Evolutionary conservation across 1,140 invertebrate genomes (phyloP), one percentile per base, ranked within the genome.

Genomic region (Apis dorsata): DNA sequence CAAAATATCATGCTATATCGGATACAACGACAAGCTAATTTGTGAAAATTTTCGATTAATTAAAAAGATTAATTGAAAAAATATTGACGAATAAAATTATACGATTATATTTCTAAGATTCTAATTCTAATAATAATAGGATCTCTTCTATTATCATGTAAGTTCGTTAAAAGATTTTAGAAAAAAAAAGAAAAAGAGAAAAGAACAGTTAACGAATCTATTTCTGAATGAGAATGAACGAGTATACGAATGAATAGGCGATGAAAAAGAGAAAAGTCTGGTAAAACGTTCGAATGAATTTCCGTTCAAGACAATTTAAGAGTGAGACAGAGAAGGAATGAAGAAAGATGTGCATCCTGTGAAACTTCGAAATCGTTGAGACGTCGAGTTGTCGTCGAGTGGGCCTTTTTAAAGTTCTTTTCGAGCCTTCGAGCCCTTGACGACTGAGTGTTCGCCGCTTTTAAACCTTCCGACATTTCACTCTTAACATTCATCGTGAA

Each of bases 221-320:
- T 51, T 10, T 15, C 44, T 34, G 69, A 65, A 53, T 28, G 60
- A 81, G 28, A 66, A 60, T 55, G 63, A 51, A 21, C 21, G 69
- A 59, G 53, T 17, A 21, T 9, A 12, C 2, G 59, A 21, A 63
- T 11, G 73, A 24, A 62, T 21, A 28, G 72, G 53, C 53, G 53
- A 55, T 21, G 55, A 49, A 53, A 24, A 9, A 19, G 1, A 51
- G 5, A 11, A 78, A 80, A 78, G 60, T 60, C 66, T 66, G n/a
- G 44, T 17, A 17, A 28, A 70, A 70, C 59, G 69, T 62, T 79
- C 77, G 57, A 70, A 71, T 59, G 65, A 60, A 55, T 49, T 24
- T 17, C 8, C 51, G 51, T 53, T 44, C 44, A 34, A 66, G 24
- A 17, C 21, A 24, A 8, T 12, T 60, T n/a, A 51, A 13, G 62